phyloP scores from a whole-genome alignment of 2,113 vertebrate genomes.

The Orthonyx spaldingii region DNA sequence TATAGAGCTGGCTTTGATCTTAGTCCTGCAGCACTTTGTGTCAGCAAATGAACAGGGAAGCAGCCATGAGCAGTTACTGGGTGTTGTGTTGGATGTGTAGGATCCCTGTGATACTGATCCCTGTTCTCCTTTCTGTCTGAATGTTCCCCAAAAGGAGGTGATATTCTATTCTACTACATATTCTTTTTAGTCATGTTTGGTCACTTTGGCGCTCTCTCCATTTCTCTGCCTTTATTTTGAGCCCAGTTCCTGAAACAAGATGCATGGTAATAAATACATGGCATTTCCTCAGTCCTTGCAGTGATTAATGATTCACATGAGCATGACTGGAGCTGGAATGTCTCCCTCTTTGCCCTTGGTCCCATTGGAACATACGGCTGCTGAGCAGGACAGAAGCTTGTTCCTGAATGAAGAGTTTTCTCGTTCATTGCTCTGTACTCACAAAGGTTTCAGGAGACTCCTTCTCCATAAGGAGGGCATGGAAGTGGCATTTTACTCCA shows the following conservation, averaged over 20 bases:
- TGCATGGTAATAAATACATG: neutral
- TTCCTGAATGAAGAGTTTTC: neutral
- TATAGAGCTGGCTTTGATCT: neutral
- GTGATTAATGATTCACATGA: slow-evolving; percentile 42
- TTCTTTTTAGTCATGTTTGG: neutral
- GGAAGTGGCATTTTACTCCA: neutral
- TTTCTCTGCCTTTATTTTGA: neutral
- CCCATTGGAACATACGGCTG: neutral
- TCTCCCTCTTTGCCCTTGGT: slow-evolving; percentile 5
- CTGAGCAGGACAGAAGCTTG: neutral
- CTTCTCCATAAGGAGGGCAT: neutral
- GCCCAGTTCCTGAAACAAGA: neutral
- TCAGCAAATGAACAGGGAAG: neutral
- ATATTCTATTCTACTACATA: neutral
- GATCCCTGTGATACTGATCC: neutral
- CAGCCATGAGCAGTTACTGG: neutral
- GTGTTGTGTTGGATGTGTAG: neutral
- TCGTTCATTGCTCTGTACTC: neutral
- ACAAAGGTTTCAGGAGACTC: neutral
- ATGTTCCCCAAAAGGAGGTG: accelerated
- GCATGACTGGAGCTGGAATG: slow-evolving; percentile 13
- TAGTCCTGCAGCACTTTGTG: neutral
- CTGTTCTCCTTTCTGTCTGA: neutral
- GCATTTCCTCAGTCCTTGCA: neutral
- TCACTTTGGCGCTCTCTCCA: neutral